Evolutionary conservation across 2,888 invertebrate genomes (phyloP).

Genomic region (Pterobdella sp.): DNA sequence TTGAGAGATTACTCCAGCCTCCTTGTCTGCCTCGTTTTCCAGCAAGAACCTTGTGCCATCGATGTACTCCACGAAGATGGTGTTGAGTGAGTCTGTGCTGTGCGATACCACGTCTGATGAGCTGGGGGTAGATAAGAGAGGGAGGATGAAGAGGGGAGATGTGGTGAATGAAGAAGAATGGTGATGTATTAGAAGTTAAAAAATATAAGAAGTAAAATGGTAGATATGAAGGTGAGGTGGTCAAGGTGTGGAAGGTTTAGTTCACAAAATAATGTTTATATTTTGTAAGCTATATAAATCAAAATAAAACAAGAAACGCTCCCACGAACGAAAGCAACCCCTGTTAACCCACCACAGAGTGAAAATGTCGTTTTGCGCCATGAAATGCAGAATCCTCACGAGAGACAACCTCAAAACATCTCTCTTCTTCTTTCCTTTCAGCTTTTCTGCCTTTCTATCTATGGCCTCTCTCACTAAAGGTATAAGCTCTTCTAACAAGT

Average conservation of each 20-base stretch:
- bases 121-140: conserved; percentile 52
- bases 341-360: conserved; percentile 43
- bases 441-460: conserved; percentile 93
- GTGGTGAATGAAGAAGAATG: not conserved
- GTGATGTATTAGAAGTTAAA: not conserved
- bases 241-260: too few species aligned
- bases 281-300: too few species aligned
- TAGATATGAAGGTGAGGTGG: too few species aligned
- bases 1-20: conserved; percentile 55
- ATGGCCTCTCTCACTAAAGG: conserved; percentile 87
- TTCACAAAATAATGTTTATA: too few species aligned
- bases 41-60: conserved; percentile 84
- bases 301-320: not conserved
- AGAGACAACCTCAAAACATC: conserved; percentile 86
- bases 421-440: conserved; percentile 76
- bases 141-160: not conserved
- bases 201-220: not conserved
- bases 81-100: conserved; percentile 72
- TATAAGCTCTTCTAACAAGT: conserved; percentile 88
- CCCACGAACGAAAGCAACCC: not conserved
- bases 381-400: conserved; percentile 78
- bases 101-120: conserved; percentile 70
- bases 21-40: conserved; percentile 87
- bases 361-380: conserved; percentile 63
- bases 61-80: conserved; percentile 81